Conservation (phyloP, 2,113 vertebrate species). For the Natator depressus region DNA sequence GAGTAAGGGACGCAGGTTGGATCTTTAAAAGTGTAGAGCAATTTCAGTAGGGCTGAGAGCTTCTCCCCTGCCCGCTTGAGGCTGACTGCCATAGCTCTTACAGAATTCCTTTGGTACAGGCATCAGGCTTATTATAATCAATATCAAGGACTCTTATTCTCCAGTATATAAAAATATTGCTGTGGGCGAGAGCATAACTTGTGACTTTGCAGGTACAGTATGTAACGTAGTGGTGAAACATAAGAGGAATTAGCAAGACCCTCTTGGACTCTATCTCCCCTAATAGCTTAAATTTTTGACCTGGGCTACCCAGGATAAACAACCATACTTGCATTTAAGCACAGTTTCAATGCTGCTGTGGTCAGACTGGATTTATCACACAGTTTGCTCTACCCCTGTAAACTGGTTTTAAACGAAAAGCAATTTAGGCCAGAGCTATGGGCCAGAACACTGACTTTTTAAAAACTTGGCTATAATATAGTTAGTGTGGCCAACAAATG, state of each 20-base stretch:
- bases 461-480: neutral
- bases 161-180: neutral
- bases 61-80: neutral
- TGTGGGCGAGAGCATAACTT: neutral
- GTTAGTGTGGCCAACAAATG: neutral
- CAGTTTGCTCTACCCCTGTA: fast-evolving
- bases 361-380: fast-evolving
- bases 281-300: neutral
- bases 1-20: neutral
- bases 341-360: fast-evolving
- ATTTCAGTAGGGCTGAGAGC: neutral
- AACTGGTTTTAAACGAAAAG: neutral
- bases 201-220: neutral
- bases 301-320: neutral
- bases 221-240: neutral
- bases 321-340: too few relatives aligned
- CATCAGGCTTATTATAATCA: too few relatives aligned
- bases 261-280: too few relatives aligned
- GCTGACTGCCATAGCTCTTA: neutral
- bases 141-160: too few relatives aligned
- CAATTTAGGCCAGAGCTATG: fast-evolving
- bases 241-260: too few relatives aligned
- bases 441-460: fast-evolving
- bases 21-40: neutral
- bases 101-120: neutral